Base-by-base conservation (phyloP, 1,140 invertebrate species). In the Spodoptera frugiperda region DNA sequence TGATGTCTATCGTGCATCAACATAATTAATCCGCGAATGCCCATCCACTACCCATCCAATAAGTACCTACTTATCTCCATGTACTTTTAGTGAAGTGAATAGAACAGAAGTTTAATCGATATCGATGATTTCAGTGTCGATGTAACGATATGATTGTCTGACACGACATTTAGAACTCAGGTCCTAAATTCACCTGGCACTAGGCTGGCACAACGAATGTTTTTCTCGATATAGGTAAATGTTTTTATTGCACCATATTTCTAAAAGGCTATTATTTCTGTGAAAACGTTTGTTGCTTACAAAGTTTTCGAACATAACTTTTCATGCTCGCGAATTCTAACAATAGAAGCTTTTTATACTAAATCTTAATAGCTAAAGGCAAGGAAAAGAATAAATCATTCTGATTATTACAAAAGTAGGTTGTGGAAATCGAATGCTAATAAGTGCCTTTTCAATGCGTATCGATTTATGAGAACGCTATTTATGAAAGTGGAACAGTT, bases 141-240 rank as follows among this genome's bases (percentile, higher is more conserved):
- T 68, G 73, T 76, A 79, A 79, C 48, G 75, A 80, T 79, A 82
- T 73, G 78, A 63, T 71, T 71, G 51, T 76, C 59, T 63, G 73
- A 53, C 87, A 89, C 81, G 87, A 86, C 48, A 88, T 84, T 76
- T 48, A 8, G 63, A 57, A 78, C 63, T 85, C 84, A 82, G 80
- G 68, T 73, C 71, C 77, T 76, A 77, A 78, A 78, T 82, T 65
- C 51, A 75, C 82, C 87, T 87, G 86, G 86, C 70, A 84, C 85
- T 82, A 54, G 54, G 72, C 79, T 87, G 86, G 78, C 73, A 83
- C 84, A 70, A 61, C 44, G 6, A 59, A 72, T 59, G 54, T 59
- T 59, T 74, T 63, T 65, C 73, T 75, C 48, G 25, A 65, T 75
- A 75, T 65, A 75, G 73, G 48, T 65, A 65, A 75, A 65, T 75